Evolutionary conservation across 2,113 vertebrate genomes (phyloP).

Genomic region (Megalops atlanticus): DNA sequence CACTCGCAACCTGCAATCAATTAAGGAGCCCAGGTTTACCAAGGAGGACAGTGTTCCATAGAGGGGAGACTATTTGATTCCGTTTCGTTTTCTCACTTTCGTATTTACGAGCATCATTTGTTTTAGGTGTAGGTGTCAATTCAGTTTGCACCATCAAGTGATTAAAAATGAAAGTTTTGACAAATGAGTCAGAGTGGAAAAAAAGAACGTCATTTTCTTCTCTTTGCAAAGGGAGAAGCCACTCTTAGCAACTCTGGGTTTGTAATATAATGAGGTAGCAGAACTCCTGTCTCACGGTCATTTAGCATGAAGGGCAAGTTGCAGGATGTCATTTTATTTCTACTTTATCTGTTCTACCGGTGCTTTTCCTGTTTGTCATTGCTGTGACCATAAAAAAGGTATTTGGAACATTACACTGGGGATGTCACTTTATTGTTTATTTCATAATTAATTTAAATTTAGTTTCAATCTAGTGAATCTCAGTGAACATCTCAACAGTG

Average conservation of each 20-base stretch:
- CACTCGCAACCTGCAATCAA: conserved; percentile 61
- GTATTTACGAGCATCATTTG: conserved; percentile 1
- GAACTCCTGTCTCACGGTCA: background rate
- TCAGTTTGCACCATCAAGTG: background rate
- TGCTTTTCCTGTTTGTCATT: background rate
- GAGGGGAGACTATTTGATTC: conserved; percentile 8
- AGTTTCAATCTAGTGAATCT: too few relatives aligned
- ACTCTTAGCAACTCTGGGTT: too few relatives aligned
- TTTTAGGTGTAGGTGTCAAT: background rate
- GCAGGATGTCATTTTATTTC: background rate
- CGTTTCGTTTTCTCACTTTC: background rate
- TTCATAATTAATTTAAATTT: too few relatives aligned
- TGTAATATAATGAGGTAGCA: background rate
- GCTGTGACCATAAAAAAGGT: background rate
- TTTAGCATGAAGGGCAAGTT: background rate
- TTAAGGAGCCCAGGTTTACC: conserved; percentile 53
- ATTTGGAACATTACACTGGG: too few relatives aligned
- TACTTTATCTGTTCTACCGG: background rate
- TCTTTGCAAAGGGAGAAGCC: too few relatives aligned
- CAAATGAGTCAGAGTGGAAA: background rate
- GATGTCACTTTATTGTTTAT: too few relatives aligned
- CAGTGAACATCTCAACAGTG: too few relatives aligned
- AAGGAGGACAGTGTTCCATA: conserved; percentile 42
- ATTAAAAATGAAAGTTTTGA: background rate
- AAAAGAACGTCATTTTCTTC: background rate